Base-by-base conservation (phyloP, 2,888 invertebrate species). In the Odontocerum albicorne region DNA sequence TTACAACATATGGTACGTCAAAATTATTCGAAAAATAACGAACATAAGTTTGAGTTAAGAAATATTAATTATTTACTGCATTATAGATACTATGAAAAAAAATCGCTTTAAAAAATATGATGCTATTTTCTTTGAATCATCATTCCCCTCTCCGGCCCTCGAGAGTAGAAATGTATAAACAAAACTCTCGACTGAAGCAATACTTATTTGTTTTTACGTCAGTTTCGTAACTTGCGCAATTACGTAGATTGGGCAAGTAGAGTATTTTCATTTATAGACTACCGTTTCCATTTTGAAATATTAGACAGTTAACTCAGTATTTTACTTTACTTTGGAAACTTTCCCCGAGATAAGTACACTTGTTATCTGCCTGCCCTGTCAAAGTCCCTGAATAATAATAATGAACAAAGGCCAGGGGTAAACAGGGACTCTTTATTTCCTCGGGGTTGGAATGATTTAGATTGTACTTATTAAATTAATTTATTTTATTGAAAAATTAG, bases 211-310 rank as follows among this genome's bases (percentile, higher is more conserved):
- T 58, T 60, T 60, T 60, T 60, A 60, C 46, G 57, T 60, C 60
- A 57, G 55, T 60, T 60, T 40, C 21, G 42, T 51, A 60, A 57
- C 55, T 60, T 50, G 51, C 21, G 45, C 60, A 57, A 60, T 60
- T 60, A 60, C 49, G 49, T 44, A 55, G 57, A 60, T 60, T 60
- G 60, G 57, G 55, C 55, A 55, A n/a, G n/a, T 21, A 53, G 53
- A 49, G 49, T 35, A 22, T 46, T 59, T 59, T 55, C 55, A 51
- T 59, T 59, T 59, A 55, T 55, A 59, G 47, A 47, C 36, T 52
- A 46, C 57, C 52, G 47, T 52, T 57, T 47, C 42, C 57, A 49
- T 53, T 49, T 43, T 32, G 43, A 49, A 49, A 49, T 46, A 57
- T 53, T 54, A 54, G 36, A 53, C 54, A 49, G 17, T 42, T 47